Evolutionary conservation across 2,113 vertebrate species (phyloP).

Genomic region (Anolis sagrei): DNA sequence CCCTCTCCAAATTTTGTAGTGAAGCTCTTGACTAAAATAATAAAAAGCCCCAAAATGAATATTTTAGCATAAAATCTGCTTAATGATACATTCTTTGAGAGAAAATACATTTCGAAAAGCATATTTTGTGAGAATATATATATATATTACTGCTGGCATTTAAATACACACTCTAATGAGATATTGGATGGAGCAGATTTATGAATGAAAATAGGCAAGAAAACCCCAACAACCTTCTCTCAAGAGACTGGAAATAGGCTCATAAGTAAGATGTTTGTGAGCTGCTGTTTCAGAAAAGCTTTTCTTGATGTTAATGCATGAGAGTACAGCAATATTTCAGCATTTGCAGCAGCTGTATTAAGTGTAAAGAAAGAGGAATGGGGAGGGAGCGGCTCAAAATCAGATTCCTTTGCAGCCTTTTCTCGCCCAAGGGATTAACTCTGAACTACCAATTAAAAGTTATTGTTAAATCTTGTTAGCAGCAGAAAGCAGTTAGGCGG

Average conservation of each 20-base stretch:
- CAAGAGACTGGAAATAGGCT: background rate
- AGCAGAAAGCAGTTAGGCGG: constrained; percentile 66
- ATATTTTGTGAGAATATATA: background rate
- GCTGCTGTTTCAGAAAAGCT: background rate
- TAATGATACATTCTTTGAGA: background rate
- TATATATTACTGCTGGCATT: background rate
- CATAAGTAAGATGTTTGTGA: background rate
- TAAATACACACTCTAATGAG: background rate
- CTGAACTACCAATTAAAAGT: constrained; percentile 71
- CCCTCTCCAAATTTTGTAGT: background rate
- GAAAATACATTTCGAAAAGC: background rate
- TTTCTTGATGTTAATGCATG: constrained; percentile 16
- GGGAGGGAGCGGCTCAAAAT: constrained; percentile 10
- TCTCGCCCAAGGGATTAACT: constrained; percentile 69
- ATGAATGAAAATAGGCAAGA: background rate
- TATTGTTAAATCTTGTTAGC: constrained; percentile 70
- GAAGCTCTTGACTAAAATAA: background rate
- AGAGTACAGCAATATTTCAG: constrained; percentile 22
- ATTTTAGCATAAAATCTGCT: too few relatives aligned
- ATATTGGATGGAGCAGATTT: background rate
- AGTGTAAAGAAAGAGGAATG: background rate
- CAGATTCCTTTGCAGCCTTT: constrained; percentile 54
- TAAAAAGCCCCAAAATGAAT: too few relatives aligned
- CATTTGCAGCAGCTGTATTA: constrained; percentile 2
- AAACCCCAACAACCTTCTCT: background rate